Base-by-base conservation (phyloP, 1,140 invertebrate genomes). In the Drosophila ananassae region DNA sequence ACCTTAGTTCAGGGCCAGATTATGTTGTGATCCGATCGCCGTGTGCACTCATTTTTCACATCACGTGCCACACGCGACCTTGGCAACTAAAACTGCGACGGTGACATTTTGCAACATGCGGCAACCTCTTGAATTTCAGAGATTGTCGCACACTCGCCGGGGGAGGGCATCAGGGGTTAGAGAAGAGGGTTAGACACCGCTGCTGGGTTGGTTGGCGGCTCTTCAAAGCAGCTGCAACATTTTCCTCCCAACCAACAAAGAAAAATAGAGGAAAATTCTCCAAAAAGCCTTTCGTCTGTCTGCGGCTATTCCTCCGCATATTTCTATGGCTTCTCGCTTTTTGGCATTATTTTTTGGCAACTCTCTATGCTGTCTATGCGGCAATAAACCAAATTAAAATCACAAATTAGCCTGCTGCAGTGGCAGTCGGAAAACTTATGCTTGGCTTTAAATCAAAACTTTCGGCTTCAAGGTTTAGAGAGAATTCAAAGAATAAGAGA, bases 21-120 rank as follows among this genome's bases (percentile, higher is more conserved):
- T 87, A 85, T 85, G 82, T 85, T 85, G 81, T 85, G 81, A 85
- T 85, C 81, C 82, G 81, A 87, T 87, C 81, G 80, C 73, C 59
- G 74, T 72, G 62, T 56, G 67, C 41, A 75, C 68, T 84, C 80
- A 72, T 68, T 79, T 83, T 83, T 79, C 80, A 82, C 80, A 84
- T 85, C 82, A 85, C 81, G 82, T 87, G 81, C 82, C 78, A 81
- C 81, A 85, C 78, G 82, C 82, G 81, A 80, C 82, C 69, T 58
- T 66, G 51, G 48, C 24, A 50, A 51, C 57, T 25, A 51, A 46
- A n/a, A 52, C 44, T 28, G 58, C 48, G 77, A 82, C 67, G 76
- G 79, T 68, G 80, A 84, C 81, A 85, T 87, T 85, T 85, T 75
- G 82, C 81, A 77, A 77, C 82, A 82, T 78, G 79, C 74, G 79